Percentiles rank a stretch among this genome's conserved stretches.
These are phyloP conservation scores for Zapornia atra DNA, from an alignment of 2,113 vertebrate genomes.

Conservation along the genomic window DNA sequence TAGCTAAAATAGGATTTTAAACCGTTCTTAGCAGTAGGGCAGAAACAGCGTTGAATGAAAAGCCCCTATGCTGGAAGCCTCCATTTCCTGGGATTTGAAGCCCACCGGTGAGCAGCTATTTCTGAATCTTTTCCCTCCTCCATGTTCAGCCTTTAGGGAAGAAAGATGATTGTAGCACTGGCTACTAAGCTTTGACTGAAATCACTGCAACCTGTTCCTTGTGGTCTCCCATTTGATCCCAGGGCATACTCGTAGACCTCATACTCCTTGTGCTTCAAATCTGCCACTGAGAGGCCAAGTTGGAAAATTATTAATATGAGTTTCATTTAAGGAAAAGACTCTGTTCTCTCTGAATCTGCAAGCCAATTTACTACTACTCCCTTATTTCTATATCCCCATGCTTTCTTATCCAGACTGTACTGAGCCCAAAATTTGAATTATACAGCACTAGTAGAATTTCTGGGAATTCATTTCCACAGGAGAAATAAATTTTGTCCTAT, in stretches of 20 bases:
- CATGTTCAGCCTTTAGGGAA: neutral
- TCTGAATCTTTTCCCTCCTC: neutral
- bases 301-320: neutral
- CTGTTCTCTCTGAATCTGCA: neutral
- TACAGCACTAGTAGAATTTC: neutral
- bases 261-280: neutral
- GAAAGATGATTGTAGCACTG: neutral
- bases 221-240: neutral
- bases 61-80: neutral
- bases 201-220: neutral
- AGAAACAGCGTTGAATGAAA: neutral
- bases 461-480: neutral
- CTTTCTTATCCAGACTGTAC: neutral
- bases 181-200: neutral
- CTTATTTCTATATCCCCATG: neutral
- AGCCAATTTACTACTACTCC: neutral
- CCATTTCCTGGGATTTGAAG: neutral
- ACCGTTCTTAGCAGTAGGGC: neutral
- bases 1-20: neutral
- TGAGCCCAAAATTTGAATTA: neutral
- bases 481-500: neutral
- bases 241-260: neutral
- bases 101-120: neutral
- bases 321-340: neutral
- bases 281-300: neutral